A percentile compares a stretch with the other conserved stretches of the same genome.
Evolutionary conservation across 2,113 vertebrate genomes (phyloP).

Genomic region (Anguilla japonica): DNA sequence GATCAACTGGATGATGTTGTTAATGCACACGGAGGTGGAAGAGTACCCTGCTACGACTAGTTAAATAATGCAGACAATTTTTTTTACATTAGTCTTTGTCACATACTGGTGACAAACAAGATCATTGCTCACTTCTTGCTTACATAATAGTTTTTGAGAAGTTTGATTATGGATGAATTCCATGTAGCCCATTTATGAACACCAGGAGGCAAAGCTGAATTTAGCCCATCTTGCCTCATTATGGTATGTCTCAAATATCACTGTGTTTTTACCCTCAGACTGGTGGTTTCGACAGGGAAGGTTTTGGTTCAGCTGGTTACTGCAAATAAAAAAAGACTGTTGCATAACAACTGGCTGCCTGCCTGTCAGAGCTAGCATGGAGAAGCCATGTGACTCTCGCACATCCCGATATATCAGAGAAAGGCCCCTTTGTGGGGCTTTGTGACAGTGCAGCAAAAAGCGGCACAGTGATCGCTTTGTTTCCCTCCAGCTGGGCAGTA

Average conservation of each 20-base stretch:
- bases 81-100: no score
- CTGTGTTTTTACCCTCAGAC: conserved; percentile 8
- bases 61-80: no score
- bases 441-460: conserved; percentile 41
- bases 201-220: not conserved
- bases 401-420: conserved; percentile 52
- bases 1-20: no score
- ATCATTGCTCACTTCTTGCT: not conserved
- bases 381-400: conserved; percentile 48
- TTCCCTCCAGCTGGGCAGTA: conserved; percentile 59
- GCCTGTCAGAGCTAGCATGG: not conserved
- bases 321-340: not conserved
- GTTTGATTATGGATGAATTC: not conserved
- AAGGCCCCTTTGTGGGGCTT: conserved; percentile 56
- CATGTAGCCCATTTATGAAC: not conserved
- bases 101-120: no score
- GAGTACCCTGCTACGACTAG: no score
- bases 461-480: conserved; percentile 37
- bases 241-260: conserved; percentile 40
- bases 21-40: no score
- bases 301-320: not conserved
- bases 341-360: not conserved
- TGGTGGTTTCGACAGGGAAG: not conserved
- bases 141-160: not conserved
- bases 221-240: not conserved